Evolutionary conservation across 2,888 invertebrate species (phyloP).

Genomic region (Chrysotoxum bicinctum): DNA sequence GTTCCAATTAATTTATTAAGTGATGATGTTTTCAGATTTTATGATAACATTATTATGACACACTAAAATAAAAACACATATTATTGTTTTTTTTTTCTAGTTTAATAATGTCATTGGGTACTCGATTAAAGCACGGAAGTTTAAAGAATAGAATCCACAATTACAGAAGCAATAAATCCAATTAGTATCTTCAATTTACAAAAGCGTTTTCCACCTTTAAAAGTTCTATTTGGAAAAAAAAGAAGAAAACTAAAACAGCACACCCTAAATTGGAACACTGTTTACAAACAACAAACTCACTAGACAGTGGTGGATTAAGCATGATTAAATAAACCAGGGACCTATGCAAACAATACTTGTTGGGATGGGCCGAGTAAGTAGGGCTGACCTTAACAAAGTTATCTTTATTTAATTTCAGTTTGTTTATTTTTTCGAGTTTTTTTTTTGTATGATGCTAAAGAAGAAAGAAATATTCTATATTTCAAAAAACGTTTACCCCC

Average conservation of each 20-base stretch:
- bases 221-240: background rate
- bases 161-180: constrained; percentile 49
- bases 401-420: background rate
- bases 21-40: constrained; percentile 17
- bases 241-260: background rate
- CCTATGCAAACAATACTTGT: background rate
- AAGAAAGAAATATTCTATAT: too few species aligned
- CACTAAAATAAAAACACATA: background rate
- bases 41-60: constrained; percentile 11
- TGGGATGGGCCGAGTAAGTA: background rate
- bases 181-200: constrained; percentile 53
- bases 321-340: background rate
- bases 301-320: background rate
- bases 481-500: too few species aligned
- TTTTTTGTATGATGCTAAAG: too few species aligned
- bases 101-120: constrained; percentile 13
- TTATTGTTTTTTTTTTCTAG: background rate
- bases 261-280: constrained; percentile 17
- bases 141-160: background rate
- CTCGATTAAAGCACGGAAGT: constrained; percentile 42
- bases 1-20: constrained; percentile 21
- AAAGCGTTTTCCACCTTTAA: constrained; percentile 13
- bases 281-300: background rate
- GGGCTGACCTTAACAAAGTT: background rate
- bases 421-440: too few species aligned